Conservation (phyloP, 2,797 vertebrate genomes). For the Xenopus petersii region DNA sequence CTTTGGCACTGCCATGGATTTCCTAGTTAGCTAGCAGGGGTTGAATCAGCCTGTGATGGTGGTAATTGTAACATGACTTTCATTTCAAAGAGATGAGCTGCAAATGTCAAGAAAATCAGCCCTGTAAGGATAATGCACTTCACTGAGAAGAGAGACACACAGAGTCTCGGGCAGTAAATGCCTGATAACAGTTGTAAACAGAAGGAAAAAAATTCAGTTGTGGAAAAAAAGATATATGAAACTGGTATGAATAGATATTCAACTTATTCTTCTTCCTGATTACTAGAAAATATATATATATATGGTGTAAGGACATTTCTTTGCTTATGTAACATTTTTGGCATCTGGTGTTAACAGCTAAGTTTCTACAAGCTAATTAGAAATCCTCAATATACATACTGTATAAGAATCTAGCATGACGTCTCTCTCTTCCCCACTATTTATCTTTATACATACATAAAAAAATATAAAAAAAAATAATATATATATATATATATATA, state of each 20-base stretch:
- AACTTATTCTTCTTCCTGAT: not conserved
- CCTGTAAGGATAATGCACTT: conserved; percentile 7
- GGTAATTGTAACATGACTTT: conserved; percentile 31
- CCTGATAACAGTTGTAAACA: conserved; percentile 10
- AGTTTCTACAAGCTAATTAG: too few species aligned
- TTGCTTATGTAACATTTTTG: too few species aligned
- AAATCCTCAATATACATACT: too few species aligned
- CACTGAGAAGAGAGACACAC: not conserved
- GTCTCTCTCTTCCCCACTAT: too few species aligned
- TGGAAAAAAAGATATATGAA: not conserved
- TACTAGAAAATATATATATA: too few species aligned
- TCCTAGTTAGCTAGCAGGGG: not conserved
- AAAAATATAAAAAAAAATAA: too few species aligned
- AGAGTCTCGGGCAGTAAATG: not conserved
- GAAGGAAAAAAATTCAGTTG: not conserved
- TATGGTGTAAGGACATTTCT: too few species aligned
- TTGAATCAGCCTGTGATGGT: conserved; percentile 8
- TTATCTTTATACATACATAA: too few species aligned
- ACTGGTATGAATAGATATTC: not conserved
- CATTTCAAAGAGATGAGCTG: conserved; percentile 11
- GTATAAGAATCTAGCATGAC: too few species aligned
- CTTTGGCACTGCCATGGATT: conserved; percentile 3
- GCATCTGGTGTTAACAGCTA: too few species aligned
- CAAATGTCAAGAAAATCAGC: conserved; percentile 30
- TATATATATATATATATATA: too few species aligned